Percentiles rank a stretch among this genome's conserved stretches.
Conservation (phyloP, 1,140 invertebrate species). For the Helicorthomorpha holstii region DNA sequence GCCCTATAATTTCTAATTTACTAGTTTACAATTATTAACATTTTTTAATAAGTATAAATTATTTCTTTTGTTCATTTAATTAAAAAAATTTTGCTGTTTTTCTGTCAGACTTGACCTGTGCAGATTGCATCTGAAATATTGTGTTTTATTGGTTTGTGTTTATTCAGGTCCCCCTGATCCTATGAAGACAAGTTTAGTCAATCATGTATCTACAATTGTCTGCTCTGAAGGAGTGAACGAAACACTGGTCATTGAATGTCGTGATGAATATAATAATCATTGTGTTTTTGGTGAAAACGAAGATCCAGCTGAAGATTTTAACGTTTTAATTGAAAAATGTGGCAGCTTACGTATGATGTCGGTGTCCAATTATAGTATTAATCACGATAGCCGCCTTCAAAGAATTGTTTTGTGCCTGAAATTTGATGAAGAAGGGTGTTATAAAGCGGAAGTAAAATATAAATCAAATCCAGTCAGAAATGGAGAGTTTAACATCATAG, state of each 20-base stretch:
- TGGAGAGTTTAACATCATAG: constrained; percentile 83
- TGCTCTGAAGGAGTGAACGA: constrained; percentile 59
- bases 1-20: too few species aligned
- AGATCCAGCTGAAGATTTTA: neutral
- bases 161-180: constrained; percentile 59
- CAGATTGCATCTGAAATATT: too few species aligned
- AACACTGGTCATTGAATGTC: constrained; percentile 64
- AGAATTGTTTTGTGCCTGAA: constrained; percentile 45
- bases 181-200: constrained; percentile 61
- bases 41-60: too few species aligned
- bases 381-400: constrained; percentile 43
- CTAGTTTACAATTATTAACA: too few species aligned
- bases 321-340: neutral
- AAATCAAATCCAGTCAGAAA: constrained; percentile 60
- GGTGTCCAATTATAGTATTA: constrained; percentile 16
- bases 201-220: constrained; percentile 70
- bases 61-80: too few species aligned
- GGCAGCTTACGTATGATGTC: neutral
- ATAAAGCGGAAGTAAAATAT: constrained; percentile 63
- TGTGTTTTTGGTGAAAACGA: constrained; percentile 27
- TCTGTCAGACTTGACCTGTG: too few species aligned
- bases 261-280: constrained; percentile 76
- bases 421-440: constrained; percentile 53
- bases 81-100: too few species aligned
- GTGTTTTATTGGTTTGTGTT: constrained; percentile 18